Base-by-base conservation (phyloP, 2,888 invertebrate species). In the Heliconius ismenius region DNA sequence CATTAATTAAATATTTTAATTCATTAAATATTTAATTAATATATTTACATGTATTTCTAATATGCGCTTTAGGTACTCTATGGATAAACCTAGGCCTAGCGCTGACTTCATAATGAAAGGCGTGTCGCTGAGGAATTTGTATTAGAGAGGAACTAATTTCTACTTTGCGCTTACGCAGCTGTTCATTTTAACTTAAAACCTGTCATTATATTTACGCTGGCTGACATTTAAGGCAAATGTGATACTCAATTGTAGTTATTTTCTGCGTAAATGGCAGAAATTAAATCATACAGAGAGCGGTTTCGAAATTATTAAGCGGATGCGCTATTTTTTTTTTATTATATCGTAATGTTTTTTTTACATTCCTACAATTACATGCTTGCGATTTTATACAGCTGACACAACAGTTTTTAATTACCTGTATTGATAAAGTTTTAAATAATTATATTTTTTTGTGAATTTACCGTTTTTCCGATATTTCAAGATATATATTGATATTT, bases 51-150 rank as follows among this genome's bases (percentile, higher is more conserved):
- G 11, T 39, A 39, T 39, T 39, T 39, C 11, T 43, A 43, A 4
- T 43, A 43, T 39, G n/a, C 36, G 68, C 21, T 77, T 70, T 77
- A 78, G 36, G 73, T 80, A 75, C 79, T 81, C 81, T 83, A 78
- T 76, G 76, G n/a, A 64, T 78, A 77, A 81, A 79, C 86, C 86
- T 88, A 88, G 85, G 84, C 83, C 83, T 84, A 85, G 85, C 82
- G 86, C 86, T 89, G 91, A 92, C 91, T 92, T 86, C 89, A 88
- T 91, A 91, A 90, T 88, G 88, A 89, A 87, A 92, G 92, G 92
- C 88, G 91, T 91, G 91, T 88, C 89, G 84, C 85, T 78, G 28
- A 86, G 90, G 90, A 90, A 92, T 92, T 89, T 85, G 81, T 82
- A 81, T 80, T 80, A 83, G 81, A 81, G 81, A 82, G 82, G 81